Conservation (phyloP, 1,140 invertebrate genomes). For the Danaus melanippus region DNA sequence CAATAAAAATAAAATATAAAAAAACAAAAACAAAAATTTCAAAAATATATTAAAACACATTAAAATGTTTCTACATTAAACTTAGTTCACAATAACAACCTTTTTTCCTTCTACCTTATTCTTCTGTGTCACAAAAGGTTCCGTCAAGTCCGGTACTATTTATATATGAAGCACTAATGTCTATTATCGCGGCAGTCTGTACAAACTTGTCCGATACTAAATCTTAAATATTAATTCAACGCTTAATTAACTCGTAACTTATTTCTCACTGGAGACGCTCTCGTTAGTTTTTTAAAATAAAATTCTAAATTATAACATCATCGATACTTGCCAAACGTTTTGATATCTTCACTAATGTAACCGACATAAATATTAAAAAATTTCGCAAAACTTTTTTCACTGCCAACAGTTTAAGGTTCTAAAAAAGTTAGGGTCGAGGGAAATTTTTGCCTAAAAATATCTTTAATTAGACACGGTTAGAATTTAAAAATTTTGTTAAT, state of each 20-base stretch:
- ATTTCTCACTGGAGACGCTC: conserved; percentile 51
- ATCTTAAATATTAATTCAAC: conserved; percentile 39
- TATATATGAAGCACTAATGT: conserved; percentile 37
- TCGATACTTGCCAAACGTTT: conserved; percentile 64
- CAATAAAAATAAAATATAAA: conserved; percentile 17
- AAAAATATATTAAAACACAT: conserved; percentile 15
- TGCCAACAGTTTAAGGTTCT: conserved; percentile 51
- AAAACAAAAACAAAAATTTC: conserved; percentile 14
- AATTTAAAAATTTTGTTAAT: conserved; percentile 40
- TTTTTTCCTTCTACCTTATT: conserved; percentile 42
- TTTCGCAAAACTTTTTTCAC: conserved; percentile 62
- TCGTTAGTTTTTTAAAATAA: conserved; percentile 55
- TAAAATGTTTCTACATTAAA: conserved; percentile 13
- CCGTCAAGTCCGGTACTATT: conserved; percentile 25
- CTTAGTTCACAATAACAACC: conserved; percentile 32
- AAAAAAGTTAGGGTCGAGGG: conserved; percentile 51
- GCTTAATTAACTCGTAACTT: conserved; percentile 47
- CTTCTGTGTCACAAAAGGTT: conserved; percentile 34
- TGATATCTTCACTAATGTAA: conserved; percentile 68
- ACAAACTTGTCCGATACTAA: conserved; percentile 35
- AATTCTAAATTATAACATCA: conserved; percentile 62
- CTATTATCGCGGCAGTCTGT: conserved; percentile 44
- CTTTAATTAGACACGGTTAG: conserved; percentile 60
- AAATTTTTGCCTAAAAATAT: conserved; percentile 68
- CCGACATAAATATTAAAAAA: conserved; percentile 69